Conservation (phyloP, 1,140 invertebrate genomes). For the Tenebrio molitor region DNA sequence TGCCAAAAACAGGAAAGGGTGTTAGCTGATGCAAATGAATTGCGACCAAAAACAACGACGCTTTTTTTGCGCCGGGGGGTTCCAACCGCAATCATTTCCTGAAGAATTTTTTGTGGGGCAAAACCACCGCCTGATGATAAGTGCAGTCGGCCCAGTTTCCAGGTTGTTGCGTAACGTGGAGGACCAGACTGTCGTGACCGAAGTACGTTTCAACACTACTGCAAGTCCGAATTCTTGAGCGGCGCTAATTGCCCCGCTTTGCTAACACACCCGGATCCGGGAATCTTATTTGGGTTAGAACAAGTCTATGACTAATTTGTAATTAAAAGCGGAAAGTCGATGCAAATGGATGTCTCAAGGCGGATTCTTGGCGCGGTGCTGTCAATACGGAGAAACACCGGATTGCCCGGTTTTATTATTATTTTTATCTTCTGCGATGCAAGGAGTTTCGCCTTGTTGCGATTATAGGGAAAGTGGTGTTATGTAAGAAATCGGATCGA, state of each 20-base stretch:
- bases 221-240: conserved; percentile 9
- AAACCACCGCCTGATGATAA: background rate
- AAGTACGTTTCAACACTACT: conserved; percentile 29
- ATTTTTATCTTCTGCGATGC: conserved; percentile 16
- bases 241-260: conserved; percentile 5
- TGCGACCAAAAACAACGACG: background rate
- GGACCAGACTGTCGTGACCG: conserved; percentile 35
- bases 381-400: background rate
- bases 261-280: conserved; percentile 11
- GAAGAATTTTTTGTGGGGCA: conserved; percentile 13
- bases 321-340: too few species aligned
- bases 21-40: background rate
- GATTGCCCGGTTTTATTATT: background rate
- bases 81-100: conserved; percentile 14
- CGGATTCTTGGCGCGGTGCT: background rate
- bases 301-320: conserved; percentile 18
- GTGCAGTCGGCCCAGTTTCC: conserved; percentile 26
- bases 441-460: conserved; percentile 13
- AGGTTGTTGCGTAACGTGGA: conserved; percentile 24
- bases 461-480: conserved; percentile 30
- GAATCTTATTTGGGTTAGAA: conserved; percentile 10
- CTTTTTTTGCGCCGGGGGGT: background rate
- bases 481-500: conserved; percentile 33
- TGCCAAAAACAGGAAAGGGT: conserved; percentile 13
- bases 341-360: background rate